phyloP scores from a whole-genome alignment of 1,140 invertebrate genomes.

The Eueides isabella region DNA sequence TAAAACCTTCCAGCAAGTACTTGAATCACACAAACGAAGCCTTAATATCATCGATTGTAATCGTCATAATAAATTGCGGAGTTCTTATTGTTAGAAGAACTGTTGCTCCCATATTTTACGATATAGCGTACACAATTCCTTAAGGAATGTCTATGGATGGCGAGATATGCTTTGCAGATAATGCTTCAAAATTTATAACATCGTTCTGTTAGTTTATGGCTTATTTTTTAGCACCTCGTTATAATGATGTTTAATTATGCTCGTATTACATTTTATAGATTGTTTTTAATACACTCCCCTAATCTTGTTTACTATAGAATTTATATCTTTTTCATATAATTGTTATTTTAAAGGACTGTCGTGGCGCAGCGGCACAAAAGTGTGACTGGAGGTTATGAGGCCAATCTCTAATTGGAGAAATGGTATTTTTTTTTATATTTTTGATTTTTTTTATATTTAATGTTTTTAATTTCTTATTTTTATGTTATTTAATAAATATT shows the following conservation, averaged over 20 bases:
- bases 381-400: no score
- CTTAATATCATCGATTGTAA: constrained; percentile 46
- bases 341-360: no score
- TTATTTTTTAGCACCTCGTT: constrained; percentile 17
- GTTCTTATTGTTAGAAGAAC: constrained; percentile 41
- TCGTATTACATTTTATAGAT: neutral
- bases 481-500: no score
- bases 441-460: no score
- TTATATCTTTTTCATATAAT: no score
- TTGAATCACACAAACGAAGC: constrained; percentile 33
- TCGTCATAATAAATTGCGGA: constrained; percentile 45
- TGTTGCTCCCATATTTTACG: constrained; percentile 40
- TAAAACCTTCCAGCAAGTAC: constrained; percentile 16
- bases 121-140: constrained; percentile 33
- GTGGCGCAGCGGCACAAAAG: no score
- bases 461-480: no score
- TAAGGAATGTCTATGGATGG: constrained; percentile 31
- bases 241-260: neutral
- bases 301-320: no score
- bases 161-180: constrained; percentile 31
- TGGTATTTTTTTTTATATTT: no score
- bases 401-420: no score
- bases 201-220: constrained; percentile 20
- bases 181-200: constrained; percentile 37
- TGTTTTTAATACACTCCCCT: no score